A percentile compares a stretch with the other conserved stretches of the same genome.
These are phyloP conservation scores for Dione vanillae DNA, from an alignment of 2,888 invertebrate genomes.

Conservation along the genomic window DNA sequence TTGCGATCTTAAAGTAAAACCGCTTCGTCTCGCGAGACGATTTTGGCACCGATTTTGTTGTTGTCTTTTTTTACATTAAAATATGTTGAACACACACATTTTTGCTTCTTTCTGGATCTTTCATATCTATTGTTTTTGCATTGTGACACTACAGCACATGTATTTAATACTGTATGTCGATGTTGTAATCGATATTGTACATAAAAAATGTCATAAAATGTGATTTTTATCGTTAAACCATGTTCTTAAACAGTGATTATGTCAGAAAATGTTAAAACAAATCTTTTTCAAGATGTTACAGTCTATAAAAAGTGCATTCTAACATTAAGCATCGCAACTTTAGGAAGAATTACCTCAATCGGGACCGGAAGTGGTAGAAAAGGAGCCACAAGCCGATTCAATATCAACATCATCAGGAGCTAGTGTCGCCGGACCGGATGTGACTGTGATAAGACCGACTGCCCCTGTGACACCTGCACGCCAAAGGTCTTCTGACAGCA, in stretches of 20 bases:
- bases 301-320: too few relatives aligned
- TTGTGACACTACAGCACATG: conserved; percentile 25
- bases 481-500: conserved; percentile 84
- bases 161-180: not conserved
- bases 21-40: conserved; percentile 60
- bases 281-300: too few relatives aligned
- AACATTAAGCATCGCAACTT: conserved; percentile 1
- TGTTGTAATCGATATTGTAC: conserved; percentile 18
- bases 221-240: not conserved
- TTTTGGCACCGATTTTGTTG: conserved; percentile 57
- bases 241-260: too few relatives aligned
- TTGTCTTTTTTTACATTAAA: conserved; percentile 11
- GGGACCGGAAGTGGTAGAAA: conserved; percentile 69
- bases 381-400: conserved; percentile 68
- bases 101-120: conserved; percentile 29
- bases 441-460: conserved; percentile 69
- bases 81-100: conserved; percentile 18
- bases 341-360: conserved; percentile 77
- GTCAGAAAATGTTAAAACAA: not conserved
- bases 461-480: conserved; percentile 69
- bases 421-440: conserved; percentile 71
- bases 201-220: too few relatives aligned
- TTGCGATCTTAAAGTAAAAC: conserved; percentile 38
- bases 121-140: conserved; percentile 27
- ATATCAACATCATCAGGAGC: conserved; percentile 71